Evolutionary conservation across 1,140 invertebrate species (phyloP), one percentile per base, ranked within the genome.

Genomic region (Gryon sp.): DNA sequence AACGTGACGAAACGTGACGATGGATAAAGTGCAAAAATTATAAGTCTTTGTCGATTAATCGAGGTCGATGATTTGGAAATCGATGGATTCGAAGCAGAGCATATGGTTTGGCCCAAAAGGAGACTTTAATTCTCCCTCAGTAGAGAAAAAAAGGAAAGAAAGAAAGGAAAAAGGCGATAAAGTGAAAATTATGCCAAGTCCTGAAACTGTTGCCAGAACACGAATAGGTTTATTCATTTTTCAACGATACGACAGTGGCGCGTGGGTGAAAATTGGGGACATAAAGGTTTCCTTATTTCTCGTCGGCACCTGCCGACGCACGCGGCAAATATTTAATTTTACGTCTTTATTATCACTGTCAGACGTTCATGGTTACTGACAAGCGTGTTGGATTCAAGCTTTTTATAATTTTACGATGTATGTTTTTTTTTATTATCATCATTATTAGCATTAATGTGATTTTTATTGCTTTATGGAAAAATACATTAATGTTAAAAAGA

Each of bases 161-260:
- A n/a, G n/a, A n/a, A n/a, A n/a, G n/a, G n/a, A n/a, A n/a, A n/a
- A n/a, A n/a, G n/a, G n/a, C n/a, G 4, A 73, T 16, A 57, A 59
- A 59, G n/a, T 59, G 60, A 60, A 62, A 72, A 66, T 77, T 66
- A 77, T 77, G n/a, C 74, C 74, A 70, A 76, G 66, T 60, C 66
- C 50, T 55, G 41, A 18, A 48, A 40, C 26, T 36, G 40, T 62
- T 77, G 66, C 75, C 20, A 32, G 75, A 34, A 60, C 75, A 77
- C 75, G 75, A 59, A n/a, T n/a, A 76, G 57, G 63, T 57, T 48
- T 34, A 62, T 63, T 63, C 48, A 41, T 48, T 62, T 55, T 63
- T 62, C 32, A 34, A 11, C n/a, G n/a, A n/a, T n/a, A 65, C 41
- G 24, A 16, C 26, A 15, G 2, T 26, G 62, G 48, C 72, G 62